phyloP scores from a whole-genome alignment of 2,888 invertebrate species.

The Orchesella flavescens region DNA sequence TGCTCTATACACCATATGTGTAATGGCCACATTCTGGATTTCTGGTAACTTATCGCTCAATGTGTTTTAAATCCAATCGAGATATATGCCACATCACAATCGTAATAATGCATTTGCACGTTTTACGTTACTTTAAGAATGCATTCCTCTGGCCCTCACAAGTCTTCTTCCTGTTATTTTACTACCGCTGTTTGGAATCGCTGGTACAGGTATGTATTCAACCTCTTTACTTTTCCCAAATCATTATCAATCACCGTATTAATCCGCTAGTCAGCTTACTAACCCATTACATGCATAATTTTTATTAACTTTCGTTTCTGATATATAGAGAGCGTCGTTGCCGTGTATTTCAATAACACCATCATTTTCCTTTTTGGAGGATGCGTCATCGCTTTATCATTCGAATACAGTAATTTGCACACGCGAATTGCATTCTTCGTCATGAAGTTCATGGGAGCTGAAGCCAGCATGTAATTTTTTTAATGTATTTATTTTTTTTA shows the following conservation, averaged over 20 bases:
- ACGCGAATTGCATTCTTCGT: slow-evolving; percentile 76
- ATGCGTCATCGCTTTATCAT: slow-evolving; percentile 76
- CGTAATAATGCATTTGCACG: no score
- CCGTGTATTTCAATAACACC: slow-evolving; percentile 22
- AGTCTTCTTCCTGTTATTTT: slow-evolving; percentile 87
- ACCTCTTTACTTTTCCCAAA: no score
- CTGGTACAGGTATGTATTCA: slow-evolving; percentile 77
- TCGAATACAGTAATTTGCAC: slow-evolving; percentile 77
- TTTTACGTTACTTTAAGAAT: slow-evolving; percentile 77
- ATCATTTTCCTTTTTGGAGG: slow-evolving; percentile 74
- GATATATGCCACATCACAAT: neutral
- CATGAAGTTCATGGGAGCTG: slow-evolving; percentile 72
- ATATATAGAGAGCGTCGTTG: slow-evolving; percentile 43
- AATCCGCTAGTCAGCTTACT: no score
- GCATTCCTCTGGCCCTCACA: slow-evolving; percentile 86
- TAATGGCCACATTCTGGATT: slow-evolving; percentile 69
- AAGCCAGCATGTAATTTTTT: slow-evolving; percentile 54
- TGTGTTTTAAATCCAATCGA: neutral
- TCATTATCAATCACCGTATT: neutral
- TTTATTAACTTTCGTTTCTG: no score
- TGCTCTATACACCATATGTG: slow-evolving; percentile 51
- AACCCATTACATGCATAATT: neutral
- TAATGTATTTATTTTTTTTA: neutral
- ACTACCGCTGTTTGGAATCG: slow-evolving; percentile 87
- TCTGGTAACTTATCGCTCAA: no score